These are phyloP conservation scores for Hipparchia semele DNA, from an alignment of 2,888 invertebrate genomes.

Conservation along the genomic window DNA sequence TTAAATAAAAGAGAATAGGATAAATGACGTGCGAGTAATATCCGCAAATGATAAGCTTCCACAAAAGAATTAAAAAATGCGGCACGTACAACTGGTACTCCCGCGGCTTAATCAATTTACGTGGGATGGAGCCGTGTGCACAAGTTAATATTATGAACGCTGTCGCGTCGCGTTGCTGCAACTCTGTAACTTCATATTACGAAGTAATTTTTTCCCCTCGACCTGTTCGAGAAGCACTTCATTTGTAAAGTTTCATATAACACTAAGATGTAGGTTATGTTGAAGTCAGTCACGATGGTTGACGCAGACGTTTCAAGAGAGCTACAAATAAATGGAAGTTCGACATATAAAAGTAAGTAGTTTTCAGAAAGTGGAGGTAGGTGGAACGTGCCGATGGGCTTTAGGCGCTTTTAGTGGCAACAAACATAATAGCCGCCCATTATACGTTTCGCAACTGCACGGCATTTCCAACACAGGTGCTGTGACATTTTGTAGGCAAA, in stretches of 20 bases:
- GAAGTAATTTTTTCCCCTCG: conserved; percentile 13
- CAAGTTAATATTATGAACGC: conserved; percentile 32
- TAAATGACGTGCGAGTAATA: conserved; percentile 41
- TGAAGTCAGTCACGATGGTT: background rate
- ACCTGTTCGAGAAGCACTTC: background rate
- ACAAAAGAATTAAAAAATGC: conserved; percentile 38
- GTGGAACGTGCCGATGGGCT: conserved; percentile 7
- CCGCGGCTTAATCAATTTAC: conserved; percentile 40
- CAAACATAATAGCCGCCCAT: background rate
- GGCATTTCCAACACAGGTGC: conserved; percentile 1
- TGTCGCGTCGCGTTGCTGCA: conserved; percentile 11
- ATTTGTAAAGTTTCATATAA: background rate
- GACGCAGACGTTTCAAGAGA: background rate
- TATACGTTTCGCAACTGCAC: background rate
- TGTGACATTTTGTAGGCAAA: conserved; percentile 1
- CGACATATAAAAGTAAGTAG: background rate
- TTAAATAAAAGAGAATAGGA: conserved; percentile 32
- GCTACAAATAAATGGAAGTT: background rate
- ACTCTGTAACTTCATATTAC: conserved; percentile 15
- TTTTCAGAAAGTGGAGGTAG: background rate
- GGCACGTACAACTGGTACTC: conserved; percentile 34
- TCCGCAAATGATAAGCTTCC: conserved; percentile 39
- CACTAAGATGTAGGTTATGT: background rate
- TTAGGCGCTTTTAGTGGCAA: conserved; percentile 5
- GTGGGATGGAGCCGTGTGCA: conserved; percentile 32